A percentile compares a stretch with the other conserved stretches of the same genome.
phyloP scores from a whole-genome alignment of 1,140 invertebrate species.

The Aethina tumida region DNA sequence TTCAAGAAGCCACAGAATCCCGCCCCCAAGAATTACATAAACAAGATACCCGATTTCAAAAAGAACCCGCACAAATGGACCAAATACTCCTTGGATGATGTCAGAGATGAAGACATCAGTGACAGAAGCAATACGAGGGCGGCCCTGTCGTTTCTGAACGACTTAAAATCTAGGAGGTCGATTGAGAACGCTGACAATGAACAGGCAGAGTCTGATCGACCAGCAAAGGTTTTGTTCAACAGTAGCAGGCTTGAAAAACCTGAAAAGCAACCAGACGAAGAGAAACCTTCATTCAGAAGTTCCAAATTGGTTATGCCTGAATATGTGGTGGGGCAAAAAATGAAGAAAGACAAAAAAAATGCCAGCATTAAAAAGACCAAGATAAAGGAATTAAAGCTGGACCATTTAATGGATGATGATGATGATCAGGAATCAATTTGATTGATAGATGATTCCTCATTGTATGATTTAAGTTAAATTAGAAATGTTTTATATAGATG shows the following conservation, averaged over 20 bases:
- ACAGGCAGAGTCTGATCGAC: conserved; percentile 12
- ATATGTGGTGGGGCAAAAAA: conserved; percentile 62
- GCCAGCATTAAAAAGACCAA: conserved; percentile 28
- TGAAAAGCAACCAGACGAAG: conserved; percentile 29
- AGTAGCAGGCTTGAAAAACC: conserved; percentile 13
- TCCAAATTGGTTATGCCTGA: conserved; percentile 68
- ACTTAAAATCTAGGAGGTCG: conserved; percentile 46
- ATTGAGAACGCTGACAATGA: conserved; percentile 23
- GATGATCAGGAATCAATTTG: conserved; percentile 29
- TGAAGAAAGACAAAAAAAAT: conserved; percentile 41
- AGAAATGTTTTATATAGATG: no score
- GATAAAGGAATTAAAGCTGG: conserved; percentile 42
- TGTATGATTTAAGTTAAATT: no score
- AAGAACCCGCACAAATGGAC: conserved; percentile 68
- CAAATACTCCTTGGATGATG: conserved; percentile 63
- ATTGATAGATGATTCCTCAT: no score
- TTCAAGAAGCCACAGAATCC: conserved; percentile 60
- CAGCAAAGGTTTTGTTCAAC: conserved; percentile 25
- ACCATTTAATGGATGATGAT: conserved; percentile 50
- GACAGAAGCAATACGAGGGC: conserved; percentile 60
- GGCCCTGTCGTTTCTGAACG: conserved; percentile 57
- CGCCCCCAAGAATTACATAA: conserved; percentile 29
- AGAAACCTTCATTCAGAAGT: conserved; percentile 47
- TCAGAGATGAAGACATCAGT: conserved; percentile 58
- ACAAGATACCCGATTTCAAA: conserved; percentile 52